These are phyloP conservation scores for Muschampia plurimacula DNA, from an alignment of 2,888 invertebrate species.

Conservation along the genomic window DNA sequence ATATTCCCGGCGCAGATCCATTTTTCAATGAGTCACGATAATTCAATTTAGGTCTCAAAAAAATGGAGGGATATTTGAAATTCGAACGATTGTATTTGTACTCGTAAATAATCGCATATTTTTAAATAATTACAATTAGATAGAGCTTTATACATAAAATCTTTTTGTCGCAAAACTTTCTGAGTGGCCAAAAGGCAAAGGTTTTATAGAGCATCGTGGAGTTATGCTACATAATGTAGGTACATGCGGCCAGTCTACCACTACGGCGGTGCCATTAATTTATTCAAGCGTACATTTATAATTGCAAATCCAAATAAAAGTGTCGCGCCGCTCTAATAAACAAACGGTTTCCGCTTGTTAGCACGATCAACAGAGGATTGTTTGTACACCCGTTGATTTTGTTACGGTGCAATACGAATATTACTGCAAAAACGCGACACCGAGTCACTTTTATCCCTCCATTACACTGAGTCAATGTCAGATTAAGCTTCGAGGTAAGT, in stretches of 20 bases:
- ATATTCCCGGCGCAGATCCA: too few relatives aligned
- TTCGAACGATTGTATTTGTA: too few relatives aligned
- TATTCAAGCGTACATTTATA: conserved; percentile 38
- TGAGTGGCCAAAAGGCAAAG: background rate
- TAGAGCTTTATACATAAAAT: too few relatives aligned
- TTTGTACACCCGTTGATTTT: conserved; percentile 31
- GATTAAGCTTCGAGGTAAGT: conserved; percentile 59
- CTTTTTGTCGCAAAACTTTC: too few relatives aligned
- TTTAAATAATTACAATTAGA: too few relatives aligned
- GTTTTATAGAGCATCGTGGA: conserved; percentile 11
- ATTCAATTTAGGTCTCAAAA: too few relatives aligned
- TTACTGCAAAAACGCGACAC: conserved; percentile 25
- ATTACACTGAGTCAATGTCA: conserved; percentile 52
- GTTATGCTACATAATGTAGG: background rate
- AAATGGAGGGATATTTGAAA: too few relatives aligned
- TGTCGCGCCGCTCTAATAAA: conserved; percentile 36
- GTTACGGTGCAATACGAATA: conserved; percentile 30
- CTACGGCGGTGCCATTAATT: conserved; percentile 23
- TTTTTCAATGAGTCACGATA: too few relatives aligned
- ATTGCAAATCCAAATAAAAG: conserved; percentile 39
- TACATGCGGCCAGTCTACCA: conserved; percentile 1
- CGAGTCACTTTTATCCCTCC: conserved; percentile 2
- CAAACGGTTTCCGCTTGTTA: conserved; percentile 38
- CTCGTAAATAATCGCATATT: too few relatives aligned
- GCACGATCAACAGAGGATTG: conserved; percentile 36